Evolutionary conservation across 1,140 invertebrate genomes (phyloP), one percentile per base, ranked within the genome.

Genomic region (Trialeurodes vaporariorum): DNA sequence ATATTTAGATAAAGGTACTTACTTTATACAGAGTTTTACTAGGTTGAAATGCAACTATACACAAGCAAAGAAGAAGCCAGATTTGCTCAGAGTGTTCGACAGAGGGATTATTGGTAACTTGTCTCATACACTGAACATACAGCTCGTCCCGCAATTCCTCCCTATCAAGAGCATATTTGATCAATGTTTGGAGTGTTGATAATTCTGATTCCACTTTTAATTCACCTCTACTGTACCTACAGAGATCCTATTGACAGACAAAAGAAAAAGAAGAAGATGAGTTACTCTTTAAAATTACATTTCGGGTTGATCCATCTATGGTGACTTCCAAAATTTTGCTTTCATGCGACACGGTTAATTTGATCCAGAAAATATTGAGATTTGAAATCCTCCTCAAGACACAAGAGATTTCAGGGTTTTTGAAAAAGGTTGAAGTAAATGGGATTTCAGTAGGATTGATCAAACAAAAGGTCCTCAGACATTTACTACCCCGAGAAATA

Each of bases 131-230:
- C 75, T 95, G 93, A 2, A 95, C 88, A 68, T 91, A 85, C 70
- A 95, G 90, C 79, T 96, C 93, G 78, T 95, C 93, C 13, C 93
- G 76, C 2, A 96, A 75, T 76, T 95, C 92, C 75, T 95, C 93
- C 24, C 92, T 80, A 75, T 94, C 92, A 68, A 96, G 85, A 1
- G 92, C 92, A 72, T 92, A 85, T 1, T 87, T 86, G 26, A 95
- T 91, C 70, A 95, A 88, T 21, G 84, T 87, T 75, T 95, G 93
- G 67, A 95, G 92, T 0, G 88, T 85, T 68, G 84, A 82, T 0
- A 90, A 84, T 77, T 95, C 93, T 34, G 87, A 84, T 67, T 95
- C 92, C 0, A 84, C 75, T 71, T 92, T 94, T 73, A 92, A 79
- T 76, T 95, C 92, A 0, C 91, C 91, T 23, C 88, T 83, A 73